A percentile compares a stretch with the other conserved stretches of the same genome.
Evolutionary conservation across 2,888 invertebrate genomes (phyloP).

Genomic region (Atrina japonica): DNA sequence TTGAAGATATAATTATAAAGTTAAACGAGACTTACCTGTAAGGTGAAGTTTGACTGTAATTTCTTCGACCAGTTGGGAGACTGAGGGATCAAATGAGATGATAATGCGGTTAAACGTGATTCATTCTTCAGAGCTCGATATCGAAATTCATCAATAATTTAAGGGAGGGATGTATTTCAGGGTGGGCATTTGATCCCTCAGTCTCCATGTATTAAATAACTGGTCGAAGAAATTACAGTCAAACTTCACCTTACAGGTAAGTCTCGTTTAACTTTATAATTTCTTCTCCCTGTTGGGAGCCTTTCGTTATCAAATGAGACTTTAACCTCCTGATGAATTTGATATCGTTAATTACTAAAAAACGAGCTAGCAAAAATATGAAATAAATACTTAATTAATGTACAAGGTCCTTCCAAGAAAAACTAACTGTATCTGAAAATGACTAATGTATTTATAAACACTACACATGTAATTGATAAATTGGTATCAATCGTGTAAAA

Average conservation of each 20-base stretch:
- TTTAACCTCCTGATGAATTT: not conserved
- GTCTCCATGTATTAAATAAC: too few relatives aligned
- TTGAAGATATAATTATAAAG: conserved; percentile 13
- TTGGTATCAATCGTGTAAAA: too few relatives aligned
- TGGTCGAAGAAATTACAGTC: conserved; percentile 26
- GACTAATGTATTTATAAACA: too few relatives aligned
- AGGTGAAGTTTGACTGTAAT: conserved; percentile 27
- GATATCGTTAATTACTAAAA: too few relatives aligned
- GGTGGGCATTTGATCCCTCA: conserved; percentile 25
- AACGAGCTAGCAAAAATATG: too few relatives aligned
- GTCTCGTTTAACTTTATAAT: conserved; percentile 30
- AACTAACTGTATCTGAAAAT: too few relatives aligned
- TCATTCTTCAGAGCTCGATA: conserved; percentile 15
- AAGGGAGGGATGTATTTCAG: conserved; percentile 1
- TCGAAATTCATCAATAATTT: not conserved
- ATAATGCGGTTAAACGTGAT: conserved; percentile 11
- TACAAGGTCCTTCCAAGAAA: too few relatives aligned
- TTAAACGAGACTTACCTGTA: conserved; percentile 32
- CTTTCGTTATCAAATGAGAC: conserved; percentile 17
- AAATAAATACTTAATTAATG: too few relatives aligned
- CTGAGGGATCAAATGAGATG: conserved; percentile 28
- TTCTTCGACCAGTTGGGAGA: conserved; percentile 19
- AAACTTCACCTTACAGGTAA: conserved; percentile 26
- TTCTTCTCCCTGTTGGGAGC: conserved; percentile 10
- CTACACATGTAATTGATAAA: too few relatives aligned